Evolutionary conservation across 1,140 invertebrate species (phyloP), one percentile per base, ranked within the genome.

Genomic region (Euglossa dilemma): DNA sequence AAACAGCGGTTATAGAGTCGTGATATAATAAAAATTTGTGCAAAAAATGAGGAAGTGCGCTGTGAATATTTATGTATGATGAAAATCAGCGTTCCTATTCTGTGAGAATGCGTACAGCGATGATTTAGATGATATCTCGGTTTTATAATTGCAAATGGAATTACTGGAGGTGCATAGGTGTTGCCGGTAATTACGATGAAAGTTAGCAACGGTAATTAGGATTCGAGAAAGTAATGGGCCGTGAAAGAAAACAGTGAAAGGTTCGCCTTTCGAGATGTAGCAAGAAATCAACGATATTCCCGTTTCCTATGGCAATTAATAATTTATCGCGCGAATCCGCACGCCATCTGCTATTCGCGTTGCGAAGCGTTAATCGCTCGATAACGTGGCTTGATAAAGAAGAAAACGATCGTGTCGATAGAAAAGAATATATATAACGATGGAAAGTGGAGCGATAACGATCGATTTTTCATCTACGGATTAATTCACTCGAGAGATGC

Each of bases 121-220:
- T n/a, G n/a, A n/a, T n/a, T n/a, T n/a, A n/a, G 82, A 61, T 71
- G 43, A 28, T 85, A 88, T 88, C 79, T 79, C 54, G 11, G 16
- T 14, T 47, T 28, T 23, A 50, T 88, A 88, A 89, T 85, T 85
- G 52, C 80, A 43, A 79, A 77, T 47, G 45, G 66, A 80, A 78
- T 61, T 52, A 69, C 54, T 23, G 43, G 28, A 76, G 20, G 73
- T 43, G 4, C 36, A 59, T 72, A 67, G 69, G 80, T 70, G 76
- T 67, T 87, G 77, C 45, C 56, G 25, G 80, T 85, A 90, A 91
- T 91, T 90, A 88, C 72, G 86, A 90, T 80, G 90, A 91, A 91
- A 91, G 87, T 85, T 74, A 63, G 70, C 54, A 36, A 71, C 54
- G 47, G 70, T 84, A 89, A 90, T 91, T 91, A 85, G 36, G 64